Conservation (phyloP, 2,797 vertebrate species). For the Enteromius treurensis region DNA sequence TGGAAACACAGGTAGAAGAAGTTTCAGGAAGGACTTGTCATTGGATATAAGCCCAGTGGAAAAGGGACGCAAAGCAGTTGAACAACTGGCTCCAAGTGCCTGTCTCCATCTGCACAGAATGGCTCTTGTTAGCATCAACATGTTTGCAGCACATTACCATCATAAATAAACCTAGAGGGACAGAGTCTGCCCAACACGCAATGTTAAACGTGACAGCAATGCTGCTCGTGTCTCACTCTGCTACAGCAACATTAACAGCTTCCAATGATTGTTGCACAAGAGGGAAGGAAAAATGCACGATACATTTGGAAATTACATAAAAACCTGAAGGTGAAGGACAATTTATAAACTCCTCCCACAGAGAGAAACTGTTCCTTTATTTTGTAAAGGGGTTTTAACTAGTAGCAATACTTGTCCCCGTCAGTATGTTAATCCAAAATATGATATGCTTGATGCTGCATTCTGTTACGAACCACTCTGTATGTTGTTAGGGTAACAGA, state of each 20-base stretch:
- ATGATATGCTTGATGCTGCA: no score
- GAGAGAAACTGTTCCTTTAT: neutral
- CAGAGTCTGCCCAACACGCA: conserved; percentile 31
- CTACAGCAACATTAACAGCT: neutral
- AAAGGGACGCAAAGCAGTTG: conserved; percentile 64
- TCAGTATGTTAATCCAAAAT: no score
- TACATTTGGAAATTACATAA: neutral
- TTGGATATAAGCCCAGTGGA: conserved; percentile 71
- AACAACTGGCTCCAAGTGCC: conserved; percentile 50
- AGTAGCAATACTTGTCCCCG: no score
- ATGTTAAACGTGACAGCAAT: conserved; percentile 45
- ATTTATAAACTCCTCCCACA: neutral
- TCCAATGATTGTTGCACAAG: neutral
- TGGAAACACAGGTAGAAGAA: conserved; percentile 70
- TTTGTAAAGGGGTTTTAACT: no score
- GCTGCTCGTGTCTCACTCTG: conserved; percentile 40
- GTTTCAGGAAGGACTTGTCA: conserved; percentile 72
- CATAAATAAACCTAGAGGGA: conserved; percentile 36
- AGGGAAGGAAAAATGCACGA: neutral
- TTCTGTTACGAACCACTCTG: neutral
- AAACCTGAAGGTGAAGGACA: neutral
- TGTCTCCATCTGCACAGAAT: neutral
- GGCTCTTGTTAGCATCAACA: conserved; percentile 64
- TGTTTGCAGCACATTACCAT: conserved; percentile 61
- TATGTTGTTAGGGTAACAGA: neutral